These are phyloP conservation scores for Sebastes kiyomatsui DNA, from an alignment of 2,797 vertebrate genomes.

Conservation along the genomic window DNA sequence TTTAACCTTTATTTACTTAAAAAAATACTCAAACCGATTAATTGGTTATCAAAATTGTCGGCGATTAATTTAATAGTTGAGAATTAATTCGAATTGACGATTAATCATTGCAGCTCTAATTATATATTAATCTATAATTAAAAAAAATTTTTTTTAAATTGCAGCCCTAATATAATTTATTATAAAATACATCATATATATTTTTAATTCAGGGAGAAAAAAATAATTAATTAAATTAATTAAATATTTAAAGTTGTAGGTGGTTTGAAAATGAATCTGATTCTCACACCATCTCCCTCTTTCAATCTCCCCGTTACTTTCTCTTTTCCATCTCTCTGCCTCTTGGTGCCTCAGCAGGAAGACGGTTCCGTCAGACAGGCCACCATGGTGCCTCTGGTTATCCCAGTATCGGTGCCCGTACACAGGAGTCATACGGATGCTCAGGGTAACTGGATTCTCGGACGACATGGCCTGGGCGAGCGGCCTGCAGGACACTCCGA, in stretches of 20 bases:
- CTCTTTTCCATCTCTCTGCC: not conserved
- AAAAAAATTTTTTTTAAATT: not conserved
- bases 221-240: too few species aligned
- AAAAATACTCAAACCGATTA: too few species aligned
- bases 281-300: conserved; percentile 22
- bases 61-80: too few species aligned
- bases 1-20: too few species aligned
- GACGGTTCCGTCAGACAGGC: conserved; percentile 63
- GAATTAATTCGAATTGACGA: not conserved
- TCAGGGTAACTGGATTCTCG: conserved; percentile 80
- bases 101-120: not conserved
- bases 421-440: conserved; percentile 69
- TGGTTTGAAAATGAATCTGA: not conserved
- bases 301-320: not conserved
- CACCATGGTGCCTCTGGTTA: conserved; percentile 85
- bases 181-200: not conserved
- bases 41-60: too few species aligned
- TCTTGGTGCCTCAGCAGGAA: conserved; percentile 51
- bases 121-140: not conserved
- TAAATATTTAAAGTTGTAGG: not conserved
- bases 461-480: conserved; percentile 68
- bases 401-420: conserved; percentile 94
- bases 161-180: not conserved
- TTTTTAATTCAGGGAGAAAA: not conserved
- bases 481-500: conserved; percentile 75